These are phyloP conservation scores for Beaufortia kweichowensis DNA, from an alignment of 2,113 vertebrate genomes.

Conservation along the genomic window DNA sequence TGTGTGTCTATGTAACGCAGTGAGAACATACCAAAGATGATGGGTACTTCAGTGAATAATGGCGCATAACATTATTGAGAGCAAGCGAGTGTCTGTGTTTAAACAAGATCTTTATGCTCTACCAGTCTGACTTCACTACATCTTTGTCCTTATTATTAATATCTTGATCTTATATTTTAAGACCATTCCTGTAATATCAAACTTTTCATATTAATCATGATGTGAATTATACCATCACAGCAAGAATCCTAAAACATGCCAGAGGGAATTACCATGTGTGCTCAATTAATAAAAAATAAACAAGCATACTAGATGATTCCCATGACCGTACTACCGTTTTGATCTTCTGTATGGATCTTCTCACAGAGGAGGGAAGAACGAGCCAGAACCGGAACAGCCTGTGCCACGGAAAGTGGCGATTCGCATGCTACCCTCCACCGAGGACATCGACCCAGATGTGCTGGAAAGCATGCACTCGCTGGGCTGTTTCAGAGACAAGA, in stretches of 20 bases:
- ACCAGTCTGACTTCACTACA: conserved; percentile 2
- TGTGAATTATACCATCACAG: not conserved
- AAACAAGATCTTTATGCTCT: not conserved
- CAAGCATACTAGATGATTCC: not conserved
- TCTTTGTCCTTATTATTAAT: not conserved
- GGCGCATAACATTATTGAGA: not conserved
- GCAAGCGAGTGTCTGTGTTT: conserved; percentile 14
- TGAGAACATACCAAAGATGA: not conserved
- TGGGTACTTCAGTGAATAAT: not conserved
- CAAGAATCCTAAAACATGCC: conserved; percentile 2
- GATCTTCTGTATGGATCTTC: conserved; percentile 23
- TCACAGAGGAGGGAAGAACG: conserved; percentile 93
- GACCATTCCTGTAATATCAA: too few species aligned
- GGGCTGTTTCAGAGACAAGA: conserved; percentile 97
- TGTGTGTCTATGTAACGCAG: not conserved
- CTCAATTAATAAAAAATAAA: conserved; percentile 19
- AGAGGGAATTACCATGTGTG: not conserved
- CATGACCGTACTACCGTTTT: not conserved
- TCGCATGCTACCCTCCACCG: conserved; percentile 84
- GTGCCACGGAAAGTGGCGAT: conserved; percentile 94
- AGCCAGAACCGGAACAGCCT: conserved; percentile 96
- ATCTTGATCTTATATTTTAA: too few species aligned
- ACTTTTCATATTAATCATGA: conserved; percentile 8
- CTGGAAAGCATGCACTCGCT: conserved; percentile 99
- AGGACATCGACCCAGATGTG: conserved; percentile 97